A percentile compares a stretch with the other conserved stretches of the same genome.
These are phyloP conservation scores for Calliopsis andreniformis DNA, from an alignment of 1,140 invertebrate genomes.

Conservation along the genomic window DNA sequence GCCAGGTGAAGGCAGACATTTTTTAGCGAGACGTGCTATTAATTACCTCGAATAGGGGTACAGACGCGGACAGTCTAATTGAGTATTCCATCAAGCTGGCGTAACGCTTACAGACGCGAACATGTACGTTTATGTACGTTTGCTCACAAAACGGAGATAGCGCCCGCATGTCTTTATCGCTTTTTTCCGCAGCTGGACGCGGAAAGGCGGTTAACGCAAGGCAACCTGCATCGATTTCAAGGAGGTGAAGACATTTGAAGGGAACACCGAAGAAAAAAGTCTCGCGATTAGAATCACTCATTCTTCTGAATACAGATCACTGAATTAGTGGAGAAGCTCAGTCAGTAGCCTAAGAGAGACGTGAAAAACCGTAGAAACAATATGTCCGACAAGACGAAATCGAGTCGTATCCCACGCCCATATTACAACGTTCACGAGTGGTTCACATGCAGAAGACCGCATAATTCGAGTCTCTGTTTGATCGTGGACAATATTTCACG, in stretches of 20 bases:
- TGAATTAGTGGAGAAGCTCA: no score
- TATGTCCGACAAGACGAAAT: no score
- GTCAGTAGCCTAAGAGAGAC: no score
- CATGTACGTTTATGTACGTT: constrained; percentile 39
- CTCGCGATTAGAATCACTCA: no score
- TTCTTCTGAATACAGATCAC: no score
- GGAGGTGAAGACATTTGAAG: no score
- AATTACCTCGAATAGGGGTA: constrained; percentile 58
- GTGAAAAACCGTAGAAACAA: no score
- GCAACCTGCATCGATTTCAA: constrained; percentile 7
- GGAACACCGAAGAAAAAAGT: no score
- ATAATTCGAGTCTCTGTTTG: constrained; percentile 3
- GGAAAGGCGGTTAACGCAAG: constrained; percentile 50
- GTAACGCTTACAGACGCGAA: constrained; percentile 18
- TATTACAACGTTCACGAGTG: no score
- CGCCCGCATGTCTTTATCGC: constrained; percentile 71
- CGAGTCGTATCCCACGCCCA: no score
- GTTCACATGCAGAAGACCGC: neutral
- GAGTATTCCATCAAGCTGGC: constrained; percentile 49
- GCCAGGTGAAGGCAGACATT: constrained; percentile 40
- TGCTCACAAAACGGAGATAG: constrained; percentile 65
- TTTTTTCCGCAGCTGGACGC: constrained; percentile 70
- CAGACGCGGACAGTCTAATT: constrained; percentile 48
- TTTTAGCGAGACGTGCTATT: constrained; percentile 50
- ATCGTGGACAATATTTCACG: neutral